Conservation (phyloP, 1,140 invertebrate genomes). For the Pomacea maculata region DNA sequence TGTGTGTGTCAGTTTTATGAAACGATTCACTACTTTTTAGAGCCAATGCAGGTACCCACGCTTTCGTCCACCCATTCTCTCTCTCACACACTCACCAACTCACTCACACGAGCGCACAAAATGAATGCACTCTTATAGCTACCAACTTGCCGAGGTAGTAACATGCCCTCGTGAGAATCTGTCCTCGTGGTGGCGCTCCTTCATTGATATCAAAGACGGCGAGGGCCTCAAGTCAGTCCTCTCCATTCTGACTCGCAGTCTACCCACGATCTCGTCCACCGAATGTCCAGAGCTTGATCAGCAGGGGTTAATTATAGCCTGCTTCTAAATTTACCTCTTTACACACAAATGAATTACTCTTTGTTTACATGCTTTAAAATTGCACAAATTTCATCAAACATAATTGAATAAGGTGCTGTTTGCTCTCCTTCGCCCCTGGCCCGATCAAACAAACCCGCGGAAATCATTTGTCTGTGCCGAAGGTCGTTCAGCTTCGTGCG, state of each 20-base stretch:
- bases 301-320: conserved; percentile 47
- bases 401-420: conserved; percentile 52
- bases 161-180: no score
- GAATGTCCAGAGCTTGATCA: conserved; percentile 5
- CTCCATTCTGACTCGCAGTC: no score
- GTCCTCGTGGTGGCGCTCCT: no score
- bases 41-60: background rate
- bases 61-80: background rate
- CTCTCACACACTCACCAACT: background rate
- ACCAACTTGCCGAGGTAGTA: no score
- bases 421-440: conserved; percentile 30
- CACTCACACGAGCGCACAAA: background rate
- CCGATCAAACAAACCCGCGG: conserved; percentile 40
- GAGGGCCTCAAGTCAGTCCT: no score
- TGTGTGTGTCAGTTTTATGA: no score
- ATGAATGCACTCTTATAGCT: background rate
- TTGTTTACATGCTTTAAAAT: conserved; percentile 47
- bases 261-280: background rate
- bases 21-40: background rate
- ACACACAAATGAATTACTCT: conserved; percentile 49
- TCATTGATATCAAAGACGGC: no score
- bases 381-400: conserved; percentile 57
- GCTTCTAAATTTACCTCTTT: conserved; percentile 45
- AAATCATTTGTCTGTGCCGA: conserved; percentile 38
- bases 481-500: background rate